Evolutionary conservation across 2,797 vertebrate genomes (phyloP), one percentile per base, ranked within the genome.

Genomic region (Platalea minor): DNA sequence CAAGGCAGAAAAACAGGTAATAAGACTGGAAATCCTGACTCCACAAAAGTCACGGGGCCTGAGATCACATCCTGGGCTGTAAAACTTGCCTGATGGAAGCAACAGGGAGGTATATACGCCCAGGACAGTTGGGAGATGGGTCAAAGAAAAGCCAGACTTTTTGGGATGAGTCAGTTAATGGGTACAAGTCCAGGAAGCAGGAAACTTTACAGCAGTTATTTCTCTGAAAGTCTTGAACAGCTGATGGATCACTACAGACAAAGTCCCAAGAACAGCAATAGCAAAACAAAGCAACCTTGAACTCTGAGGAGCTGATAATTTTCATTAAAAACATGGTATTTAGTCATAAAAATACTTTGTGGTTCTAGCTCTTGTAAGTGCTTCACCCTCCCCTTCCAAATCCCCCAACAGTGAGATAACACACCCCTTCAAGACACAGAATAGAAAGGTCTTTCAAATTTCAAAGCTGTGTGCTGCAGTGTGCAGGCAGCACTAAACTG

Each of bases 391-490:
- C 28, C 56, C 24, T 57, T 78, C 46, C 50, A 65, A 82, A 73
- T 67, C 67, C 84, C 65, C 45, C 11, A 12, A 48, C 68, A 72
- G 13, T 19, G 79, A 94, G 94, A 86, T 81, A 46, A 56, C 26
- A 56, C 10, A 11, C 69, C 50, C 82, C 54, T 94, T 96, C 65
- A 87, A 53, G 67, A 80, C 53, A 63, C 15, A 65, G 72, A 31
- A 84, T 7, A 88, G 64, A 94, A 88, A 88, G 88, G 89, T 70
- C 59, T 79, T 81, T 87, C 43, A n/a, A 85, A 81, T 89, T 84
- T 94, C 83, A 91, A 96, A 97, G 69, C 74, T 65, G 24, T 39
- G 63, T 54, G 50, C 50, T 97, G 75, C 94, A 91, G 88, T 39
- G 17, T 31, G 78, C 51, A 95, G 88, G 53, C 70, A 84, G 46